phyloP scores from a whole-genome alignment of 2,888 invertebrate genomes.

The Caenorhabditis becei region DNA sequence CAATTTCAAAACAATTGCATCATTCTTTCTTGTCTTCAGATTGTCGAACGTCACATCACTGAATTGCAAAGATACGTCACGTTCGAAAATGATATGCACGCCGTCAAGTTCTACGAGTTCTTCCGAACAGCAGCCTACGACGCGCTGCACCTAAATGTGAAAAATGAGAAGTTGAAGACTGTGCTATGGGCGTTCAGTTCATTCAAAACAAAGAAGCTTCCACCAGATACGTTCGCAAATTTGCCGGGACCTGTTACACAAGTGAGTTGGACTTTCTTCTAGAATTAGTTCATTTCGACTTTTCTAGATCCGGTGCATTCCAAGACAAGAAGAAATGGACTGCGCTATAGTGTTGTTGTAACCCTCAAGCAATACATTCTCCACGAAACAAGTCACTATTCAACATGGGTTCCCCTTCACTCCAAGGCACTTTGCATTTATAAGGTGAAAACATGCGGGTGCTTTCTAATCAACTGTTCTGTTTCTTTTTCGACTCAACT shows the following conservation, averaged over 20 bases:
- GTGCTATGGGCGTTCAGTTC: conserved; percentile 22
- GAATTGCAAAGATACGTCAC: conserved; percentile 57
- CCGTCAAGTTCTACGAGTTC: conserved; percentile 65
- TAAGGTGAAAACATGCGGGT: conserved; percentile 41
- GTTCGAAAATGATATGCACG: conserved; percentile 44
- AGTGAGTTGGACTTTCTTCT: conserved; percentile 14
- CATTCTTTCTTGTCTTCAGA: conserved; percentile 43
- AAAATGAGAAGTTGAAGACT: conserved; percentile 8
- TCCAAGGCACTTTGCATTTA: not conserved
- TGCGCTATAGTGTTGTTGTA: too few species aligned
- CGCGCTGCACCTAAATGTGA: conserved; percentile 65
- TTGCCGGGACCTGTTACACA: conserved; percentile 51
- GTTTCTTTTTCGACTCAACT: not conserved
- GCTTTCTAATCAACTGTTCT: not conserved
- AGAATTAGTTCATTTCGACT: not conserved
- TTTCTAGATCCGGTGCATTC: conserved; percentile 57
- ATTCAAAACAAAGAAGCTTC: conserved; percentile 13
- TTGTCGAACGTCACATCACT: conserved; percentile 70
- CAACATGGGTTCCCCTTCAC: conserved; percentile 4
- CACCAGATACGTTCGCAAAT: conserved; percentile 17
- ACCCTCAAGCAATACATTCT: not conserved
- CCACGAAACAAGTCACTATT: not conserved
- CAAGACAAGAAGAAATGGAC: conserved; percentile 33
- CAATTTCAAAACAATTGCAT: too few species aligned
- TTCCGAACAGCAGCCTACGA: conserved; percentile 68